Evolutionary conservation across 2,888 invertebrate genomes (phyloP).

Genomic region (Diaphora mendica): DNA sequence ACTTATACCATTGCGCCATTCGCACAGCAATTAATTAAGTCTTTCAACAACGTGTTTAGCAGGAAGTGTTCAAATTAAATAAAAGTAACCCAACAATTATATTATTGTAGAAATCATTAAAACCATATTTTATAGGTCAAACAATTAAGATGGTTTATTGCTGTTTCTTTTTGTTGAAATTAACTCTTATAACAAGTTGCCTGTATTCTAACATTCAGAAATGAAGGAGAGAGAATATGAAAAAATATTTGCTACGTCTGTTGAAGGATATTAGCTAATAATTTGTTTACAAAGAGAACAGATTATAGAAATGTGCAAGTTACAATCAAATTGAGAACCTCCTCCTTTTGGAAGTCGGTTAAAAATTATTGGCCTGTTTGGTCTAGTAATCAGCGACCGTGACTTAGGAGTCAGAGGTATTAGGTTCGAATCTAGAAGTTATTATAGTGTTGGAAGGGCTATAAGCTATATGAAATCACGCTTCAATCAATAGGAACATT

Average conservation of each 20-base stretch:
- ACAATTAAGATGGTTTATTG: conserved; percentile 3
- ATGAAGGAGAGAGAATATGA: not conserved
- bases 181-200: not conserved
- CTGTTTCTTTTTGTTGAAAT: not conserved
- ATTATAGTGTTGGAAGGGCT: no score
- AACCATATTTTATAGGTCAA: conserved; percentile 17
- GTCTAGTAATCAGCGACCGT: no score
- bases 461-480: no score
- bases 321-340: no score
- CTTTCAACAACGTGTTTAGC: conserved; percentile 5
- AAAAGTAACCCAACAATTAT: conserved; percentile 4
- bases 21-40: conserved; percentile 8
- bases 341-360: no score
- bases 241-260: not conserved
- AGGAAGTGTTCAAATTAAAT: conserved; percentile 13
- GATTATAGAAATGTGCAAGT: no score
- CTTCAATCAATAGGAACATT: no score
- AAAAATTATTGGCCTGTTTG: no score
- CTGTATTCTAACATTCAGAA: not conserved
- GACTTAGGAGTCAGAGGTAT: no score
- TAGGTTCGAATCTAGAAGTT: no score
- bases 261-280: no score
- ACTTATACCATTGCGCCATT: conserved; percentile 18
- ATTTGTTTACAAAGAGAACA: no score
- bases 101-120: conserved; percentile 12